Evolutionary conservation across 2,797 vertebrate species (phyloP), one percentile per base, ranked within the genome.

Genomic region (Ctenochaetus hawaiiensis): DNA sequence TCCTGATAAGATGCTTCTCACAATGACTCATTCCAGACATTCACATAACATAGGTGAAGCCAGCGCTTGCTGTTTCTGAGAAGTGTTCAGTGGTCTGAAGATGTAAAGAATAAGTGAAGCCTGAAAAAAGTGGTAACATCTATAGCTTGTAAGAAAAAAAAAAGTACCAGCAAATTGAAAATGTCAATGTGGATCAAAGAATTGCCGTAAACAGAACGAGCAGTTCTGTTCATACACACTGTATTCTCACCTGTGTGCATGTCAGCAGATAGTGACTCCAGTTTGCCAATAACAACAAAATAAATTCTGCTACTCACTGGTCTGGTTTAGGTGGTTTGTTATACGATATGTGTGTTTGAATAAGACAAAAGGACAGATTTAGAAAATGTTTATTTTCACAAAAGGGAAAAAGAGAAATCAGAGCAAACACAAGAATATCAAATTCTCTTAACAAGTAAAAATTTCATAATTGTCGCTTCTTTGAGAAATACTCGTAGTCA

Each of bases 331-430:
- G 22, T 5, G 20, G 0, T 57, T 64, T 60, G 7, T 10, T 41
- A 0, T 5, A 8, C 23, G 20, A 2, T 22, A 16, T 56, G 12
- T 14, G 23, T 47, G 23, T 23, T 17, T 41, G 30, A 81, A 80
- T 3, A 6, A 65, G 14, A 79, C 26, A 47, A 23, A 2, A 18
- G 53, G 68, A 77, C 59, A 73, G 68, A 86, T 75, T 90, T 85
- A 89, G 66, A 91, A 91, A 89, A 86, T 9, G 11, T 90, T 90
- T 91, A 93, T 90, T 93, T 88, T 88, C 81, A 89, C 78, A 76
- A 88, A 89, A 92, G 26, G 8, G 4, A 49, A 16, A 41, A 13
- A 17, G n/a, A 57, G 30, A 71, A 65, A 72, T 54, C 51, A 81
- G 51, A 77, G 6, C 39, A 85, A 85, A 83, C 64, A 67, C 74